Evolutionary conservation across 2,888 invertebrate species (phyloP).

Genomic region (Sussaba pulchella): DNA sequence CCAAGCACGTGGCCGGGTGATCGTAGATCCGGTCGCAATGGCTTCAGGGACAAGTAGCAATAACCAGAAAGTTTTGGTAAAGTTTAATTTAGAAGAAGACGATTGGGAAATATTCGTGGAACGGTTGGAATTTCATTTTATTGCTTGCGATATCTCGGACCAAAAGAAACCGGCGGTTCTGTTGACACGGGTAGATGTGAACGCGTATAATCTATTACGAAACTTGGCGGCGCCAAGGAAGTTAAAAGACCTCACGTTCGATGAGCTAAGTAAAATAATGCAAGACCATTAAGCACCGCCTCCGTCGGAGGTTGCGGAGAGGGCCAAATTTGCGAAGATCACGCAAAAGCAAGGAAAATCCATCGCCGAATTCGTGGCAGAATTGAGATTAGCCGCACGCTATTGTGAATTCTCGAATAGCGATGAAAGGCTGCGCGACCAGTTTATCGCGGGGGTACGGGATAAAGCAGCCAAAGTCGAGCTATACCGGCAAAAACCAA

Average conservation of each 20-base stretch:
- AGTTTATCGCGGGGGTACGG: slow-evolving; percentile 15
- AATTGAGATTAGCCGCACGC: slow-evolving; percentile 5
- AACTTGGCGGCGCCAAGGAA: slow-evolving; percentile 14
- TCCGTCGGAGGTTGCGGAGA: slow-evolving; percentile 15
- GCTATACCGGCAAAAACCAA: not conserved
- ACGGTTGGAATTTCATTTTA: slow-evolving; percentile 17
- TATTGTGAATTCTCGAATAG: not conserved
- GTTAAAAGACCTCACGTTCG: slow-evolving; percentile 8
- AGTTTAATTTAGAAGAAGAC: slow-evolving; percentile 19
- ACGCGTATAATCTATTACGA: slow-evolving; percentile 1
- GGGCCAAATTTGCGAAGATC: slow-evolving; percentile 8
- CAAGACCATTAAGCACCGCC: slow-evolving; percentile 4
- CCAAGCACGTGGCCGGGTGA: no score
- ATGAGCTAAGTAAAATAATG: not conserved
- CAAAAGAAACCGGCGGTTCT: not conserved
- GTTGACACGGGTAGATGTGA: slow-evolving; percentile 2
- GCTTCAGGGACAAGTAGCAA: no score
- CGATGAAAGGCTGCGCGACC: not conserved
- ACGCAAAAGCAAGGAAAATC: not conserved
- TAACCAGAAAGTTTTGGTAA: not conserved
- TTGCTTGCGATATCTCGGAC: not conserved
- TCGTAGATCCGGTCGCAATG: not conserved
- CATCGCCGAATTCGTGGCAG: slow-evolving; percentile 19
- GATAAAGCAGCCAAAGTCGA: slow-evolving; percentile 9
- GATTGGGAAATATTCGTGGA: slow-evolving; percentile 19